Percentiles rank a stretch among this genome's conserved stretches.
These are phyloP conservation scores for Sus cebifrons DNA, from an alignment of 2,797 vertebrate species.

Conservation along the genomic window DNA sequence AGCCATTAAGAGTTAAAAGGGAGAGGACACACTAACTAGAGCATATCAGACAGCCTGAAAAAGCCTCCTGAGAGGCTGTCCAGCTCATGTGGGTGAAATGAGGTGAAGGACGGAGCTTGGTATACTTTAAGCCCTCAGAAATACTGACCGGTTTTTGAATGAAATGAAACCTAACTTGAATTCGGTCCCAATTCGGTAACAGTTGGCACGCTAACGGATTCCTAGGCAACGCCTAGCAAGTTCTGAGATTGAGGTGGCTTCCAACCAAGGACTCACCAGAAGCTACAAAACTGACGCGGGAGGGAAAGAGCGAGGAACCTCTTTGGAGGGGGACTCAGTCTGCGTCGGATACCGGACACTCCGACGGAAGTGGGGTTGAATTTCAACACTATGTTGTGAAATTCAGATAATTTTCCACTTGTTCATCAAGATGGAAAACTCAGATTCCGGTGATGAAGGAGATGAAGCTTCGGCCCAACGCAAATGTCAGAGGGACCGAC, in stretches of 20 bases:
- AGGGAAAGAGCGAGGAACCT: fast-evolving
- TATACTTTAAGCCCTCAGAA: not conserved
- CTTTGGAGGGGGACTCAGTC: fast-evolving
- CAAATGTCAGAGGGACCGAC: conserved; percentile 92
- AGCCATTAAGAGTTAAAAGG: not conserved
- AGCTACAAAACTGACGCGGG: too few species aligned
- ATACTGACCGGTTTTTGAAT: not conserved
- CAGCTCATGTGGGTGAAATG: not conserved
- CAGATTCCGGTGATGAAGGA: conserved; percentile 93
- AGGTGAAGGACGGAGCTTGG: not conserved
- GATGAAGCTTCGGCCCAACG: conserved; percentile 92
- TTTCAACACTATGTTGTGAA: not conserved
- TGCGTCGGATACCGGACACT: fast-evolving
- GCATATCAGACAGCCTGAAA: not conserved
- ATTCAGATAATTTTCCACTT: conserved; percentile 89
- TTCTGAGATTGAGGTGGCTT: fast-evolving
- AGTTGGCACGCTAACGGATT: fast-evolving
- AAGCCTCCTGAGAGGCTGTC: not conserved
- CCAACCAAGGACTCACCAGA: not conserved
- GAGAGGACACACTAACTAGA: not conserved
- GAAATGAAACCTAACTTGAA: not conserved
- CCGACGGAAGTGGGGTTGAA: not conserved
- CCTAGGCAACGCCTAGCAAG: not conserved
- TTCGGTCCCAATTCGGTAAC: not conserved
- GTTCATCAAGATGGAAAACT: conserved; percentile 91